Base-by-base conservation (phyloP, 2,888 invertebrate species). In the Ferdinandea cuprea region DNA sequence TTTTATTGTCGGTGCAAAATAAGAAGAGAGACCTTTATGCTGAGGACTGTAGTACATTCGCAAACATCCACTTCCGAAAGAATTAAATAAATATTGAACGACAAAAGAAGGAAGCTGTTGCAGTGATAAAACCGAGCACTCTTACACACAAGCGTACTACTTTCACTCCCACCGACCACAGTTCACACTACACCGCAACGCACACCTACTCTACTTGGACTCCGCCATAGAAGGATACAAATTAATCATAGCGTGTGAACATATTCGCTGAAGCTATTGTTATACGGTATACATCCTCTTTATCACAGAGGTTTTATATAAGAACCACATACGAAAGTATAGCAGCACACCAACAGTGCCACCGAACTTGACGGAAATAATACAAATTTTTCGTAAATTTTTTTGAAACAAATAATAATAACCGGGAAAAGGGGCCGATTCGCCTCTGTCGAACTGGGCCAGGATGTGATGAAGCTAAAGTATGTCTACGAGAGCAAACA, bases 11-110 rank as follows among this genome's bases (percentile, higher is more conserved):
- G 3, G 9, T 5, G 35, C 35, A 37, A 13, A 30, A 28, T 52
- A 37, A 9, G 11, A 25, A 13, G 59, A 40, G 37, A 52, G 80
- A 71, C 65, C 65, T 17, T 52, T 52, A 25, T 54, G 15, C n/a
- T 8, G 7, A 17, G 25, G 11, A 58, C 30, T 44, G 11, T 13
- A 37, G 37, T n/a, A 35, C 28, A 9, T 4, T 73, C 3, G 35
- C 8, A 40, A 58, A 28, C 44, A 73, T 63, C 63, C 58, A 63
- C 30, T 71, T 76, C 25, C 50, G 52, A 65, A 40, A 11, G 59
- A 81, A 71, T 76, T 71, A 76, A 71, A 81, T 71, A 80, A 76
- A 71, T 80, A 65, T 71, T 61, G 54, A 46, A 71, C 58, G 15
- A 65, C 73, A 65, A 56, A 56, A 73, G 65, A 40, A 56, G 56